Base-by-base conservation (phyloP, 30 jellyfish, hydroid and myxozoan genomes). In the Aurelia sp. region DNA sequence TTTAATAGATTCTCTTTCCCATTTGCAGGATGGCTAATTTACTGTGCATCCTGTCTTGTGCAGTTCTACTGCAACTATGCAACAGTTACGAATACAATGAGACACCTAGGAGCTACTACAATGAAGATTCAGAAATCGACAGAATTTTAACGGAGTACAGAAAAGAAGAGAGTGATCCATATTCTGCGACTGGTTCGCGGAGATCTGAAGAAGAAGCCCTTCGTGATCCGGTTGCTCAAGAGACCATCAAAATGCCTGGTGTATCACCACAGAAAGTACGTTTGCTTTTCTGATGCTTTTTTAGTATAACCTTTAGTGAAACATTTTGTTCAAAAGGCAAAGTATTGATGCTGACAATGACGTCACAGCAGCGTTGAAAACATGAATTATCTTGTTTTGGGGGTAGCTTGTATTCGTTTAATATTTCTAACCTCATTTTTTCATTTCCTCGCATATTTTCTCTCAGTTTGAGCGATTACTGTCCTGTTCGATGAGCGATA, bases 251-350 rank as follows among this genome's bases (percentile, higher is more conserved):
- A 9, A 94, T 94, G 99, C 99, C 99, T 21, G 97, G 95, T 4
- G 97, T 94, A 5, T 75, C 99, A 21, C 99, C 99, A 6, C 71
- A 94, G 24, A 61, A 87, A 79, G 98, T 92, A 87, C 12, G 64
- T 17, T 48, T 71, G 27, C 35, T 1, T 20, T 58, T 58, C 9
- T 27, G 33, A 4, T 38, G 50, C 9, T 38, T 38, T 38, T 7
- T 38, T 27, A 2, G 33, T 27, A 27, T 0, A 27, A 38, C 50
- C 9, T 2, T 38, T 38, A 7, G 50, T 38, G 3, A 38, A 38
- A 38, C 33, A 2, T 27, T 27, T 27, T 27, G 2, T 27, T 27
- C 2, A 27, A 27, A 27, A 27, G 33, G 33, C 33, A 2, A 27
- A 27, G n/a, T n/a, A n/a, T n/a, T n/a, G 33, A 27, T 27, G 33